Base-by-base conservation (phyloP, 2,797 vertebrate species). In the Acestrorhynchus altus region DNA sequence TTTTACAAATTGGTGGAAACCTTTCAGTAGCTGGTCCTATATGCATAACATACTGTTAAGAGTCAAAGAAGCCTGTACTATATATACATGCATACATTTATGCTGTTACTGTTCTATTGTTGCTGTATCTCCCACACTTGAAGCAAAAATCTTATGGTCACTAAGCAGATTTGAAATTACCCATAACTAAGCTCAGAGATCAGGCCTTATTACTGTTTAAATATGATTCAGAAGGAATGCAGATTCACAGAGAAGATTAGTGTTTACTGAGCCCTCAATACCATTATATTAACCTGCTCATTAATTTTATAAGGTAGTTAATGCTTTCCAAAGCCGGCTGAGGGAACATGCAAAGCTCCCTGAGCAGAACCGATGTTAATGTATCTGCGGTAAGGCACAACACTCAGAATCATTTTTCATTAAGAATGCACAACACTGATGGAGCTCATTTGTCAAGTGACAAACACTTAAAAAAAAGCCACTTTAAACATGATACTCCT, bases 381-480 rank as follows among this genome's bases (percentile, higher is more conserved):
- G 40, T 60, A 7, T 72, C 68, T 65, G 57, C 60, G 57, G 49
- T 70, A 60, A 72, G 44, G 22, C 77, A 74, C 79, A 63, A 42
- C 66, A 60, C 71, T 79, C 52, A 16, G 52, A 44, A 81, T 76
- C 72, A 78, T 85, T 83, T 64, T 76, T 85, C 87, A 83, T 79
- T 40, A 77, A 52, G 76, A 78, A 82, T 66, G 74, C 70, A 83
- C 81, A 74, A 63, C 77, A 72, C 66, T 78, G 78, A 86, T 64
- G 56, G 76, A 56, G 67, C 79, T 86, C 84, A 86, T 88, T 86
- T 80, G 74, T 86, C 87, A 88, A 76, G 74, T 83, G 83, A 86
- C 84, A 82, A 81, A 83, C 69, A 75, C 66, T 85, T 77, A 71
- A 81, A 81, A 81, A 81, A 74, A 75, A 72, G 74, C 61, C 80